Conservation (phyloP, 2,888 invertebrate genomes). For the Tanypteryx hageni region DNA sequence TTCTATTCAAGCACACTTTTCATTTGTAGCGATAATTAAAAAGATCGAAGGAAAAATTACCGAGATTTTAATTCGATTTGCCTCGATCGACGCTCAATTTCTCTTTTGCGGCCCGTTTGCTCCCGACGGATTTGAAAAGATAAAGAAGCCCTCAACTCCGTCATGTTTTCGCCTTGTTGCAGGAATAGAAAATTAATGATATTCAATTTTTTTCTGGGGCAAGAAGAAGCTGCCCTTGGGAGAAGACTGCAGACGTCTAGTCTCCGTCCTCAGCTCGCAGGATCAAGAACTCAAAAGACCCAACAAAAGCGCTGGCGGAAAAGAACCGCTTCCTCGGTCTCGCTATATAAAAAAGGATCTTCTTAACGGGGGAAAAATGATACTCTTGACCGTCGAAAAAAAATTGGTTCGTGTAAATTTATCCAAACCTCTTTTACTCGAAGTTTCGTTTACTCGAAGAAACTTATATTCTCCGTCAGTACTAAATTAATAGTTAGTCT, state of each 20-base stretch:
- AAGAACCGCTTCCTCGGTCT: not conserved
- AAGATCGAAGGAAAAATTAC: no score
- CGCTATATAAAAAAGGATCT: not conserved
- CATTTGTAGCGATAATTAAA: no score
- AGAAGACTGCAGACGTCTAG: not conserved
- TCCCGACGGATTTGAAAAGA: not conserved
- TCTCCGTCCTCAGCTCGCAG: not conserved
- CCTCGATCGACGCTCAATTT: no score
- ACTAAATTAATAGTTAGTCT: no score
- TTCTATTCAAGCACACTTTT: no score
- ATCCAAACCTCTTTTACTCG: no score
- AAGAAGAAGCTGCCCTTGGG: not conserved
- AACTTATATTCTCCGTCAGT: no score
- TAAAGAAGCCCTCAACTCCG: not conserved
- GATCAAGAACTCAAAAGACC: not conserved
- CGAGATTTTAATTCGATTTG: no score
- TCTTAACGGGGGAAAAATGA: not conserved
- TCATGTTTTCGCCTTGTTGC: conserved; percentile 7
- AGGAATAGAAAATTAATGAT: not conserved
- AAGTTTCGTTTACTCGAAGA: no score
- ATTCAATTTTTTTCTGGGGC: conserved; percentile 2
- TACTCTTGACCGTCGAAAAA: no score
- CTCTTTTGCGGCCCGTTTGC: not conserved
- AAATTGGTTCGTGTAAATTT: no score
- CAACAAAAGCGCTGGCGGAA: not conserved